Percentiles rank a stretch among this genome's conserved stretches.
phyloP scores from a whole-genome alignment of 2,797 vertebrate genomes.

The Helarctos malayanus region DNA sequence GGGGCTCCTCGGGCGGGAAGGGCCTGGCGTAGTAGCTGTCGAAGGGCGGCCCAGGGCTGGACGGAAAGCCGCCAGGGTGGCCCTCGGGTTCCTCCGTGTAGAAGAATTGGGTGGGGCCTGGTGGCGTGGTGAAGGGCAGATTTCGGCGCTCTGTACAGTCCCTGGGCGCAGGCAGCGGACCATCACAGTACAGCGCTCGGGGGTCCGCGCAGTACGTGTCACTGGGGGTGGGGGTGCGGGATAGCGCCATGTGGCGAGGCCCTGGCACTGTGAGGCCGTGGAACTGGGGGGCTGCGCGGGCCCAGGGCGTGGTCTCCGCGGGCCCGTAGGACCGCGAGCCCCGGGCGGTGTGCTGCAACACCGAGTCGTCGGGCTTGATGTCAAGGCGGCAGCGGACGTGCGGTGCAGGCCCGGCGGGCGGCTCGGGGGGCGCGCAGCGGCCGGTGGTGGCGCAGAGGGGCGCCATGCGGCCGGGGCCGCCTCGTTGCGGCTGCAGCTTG shows the following conservation, averaged over 20 bases:
- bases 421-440: constrained; percentile 90
- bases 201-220: constrained; percentile 95
- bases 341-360: constrained; percentile 93
- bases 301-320: constrained; percentile 89
- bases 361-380: constrained; percentile 96
- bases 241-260: constrained; percentile 89
- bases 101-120: constrained; percentile 95
- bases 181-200: constrained; percentile 91
- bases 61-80: constrained; percentile 85
- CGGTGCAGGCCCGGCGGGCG: constrained; percentile 90
- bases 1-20: constrained; percentile 91
- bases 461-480: constrained; percentile 93
- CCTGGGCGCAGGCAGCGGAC: constrained; percentile 89
- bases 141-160: constrained; percentile 92
- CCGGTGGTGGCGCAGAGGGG: constrained; percentile 94
- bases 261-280: constrained; percentile 93
- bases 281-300: constrained; percentile 89
- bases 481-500: constrained; percentile 96
- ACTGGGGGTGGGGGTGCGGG: constrained; percentile 95
- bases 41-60: constrained; percentile 88
- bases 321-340: constrained; percentile 86
- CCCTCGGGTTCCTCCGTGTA: constrained; percentile 93
- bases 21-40: constrained; percentile 85
- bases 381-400: constrained; percentile 97
- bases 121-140: constrained; percentile 92